Base-by-base conservation (phyloP, 2,797 vertebrate genomes). In the Anomalospiza imberbis region DNA sequence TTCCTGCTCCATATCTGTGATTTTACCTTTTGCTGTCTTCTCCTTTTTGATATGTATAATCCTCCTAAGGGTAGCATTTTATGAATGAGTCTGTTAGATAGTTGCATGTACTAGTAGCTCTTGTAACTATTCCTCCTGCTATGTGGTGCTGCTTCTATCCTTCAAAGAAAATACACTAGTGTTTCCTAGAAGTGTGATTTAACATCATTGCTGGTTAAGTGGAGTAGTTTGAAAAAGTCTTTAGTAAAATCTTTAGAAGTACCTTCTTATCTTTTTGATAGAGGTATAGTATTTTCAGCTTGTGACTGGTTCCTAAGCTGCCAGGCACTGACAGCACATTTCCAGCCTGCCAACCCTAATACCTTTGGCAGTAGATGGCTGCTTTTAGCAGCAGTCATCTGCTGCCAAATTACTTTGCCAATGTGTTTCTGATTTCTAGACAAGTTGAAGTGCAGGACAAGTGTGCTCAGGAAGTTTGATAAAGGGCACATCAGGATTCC, bases 361-460 rank as follows among this genome's bases (percentile, higher is more conserved):
- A 83, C 78, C 42, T 61, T 36, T 44, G 86, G 57, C 88, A 85
- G 67, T 76, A 38, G 55, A 62, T 16, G 20, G 40, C 78, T 85
- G 70, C 78, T 92, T 93, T 95, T 68, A 94, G 82, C 75, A 89
- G 45, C 63, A 53, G 48, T 45, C 50, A 19, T 71, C 75, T 85
- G 67, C 78, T 88, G 85, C 91, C 89, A 80, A 60, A 50, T 85
- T 50, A 34, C 42, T 62, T 80, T 89, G 68, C 71, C 78, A 53
- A 7, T 12, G 25, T 10, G 29, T 19, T 73, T 87, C 50, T 83
- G 53, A n/a, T 74, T 89, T 89, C 85, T 62, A 85, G 82, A 20
- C 68, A 77, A 62, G 57, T 44, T 83, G 75, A 67, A 89, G 84
- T 71, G 53, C 79, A 77, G 82, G 79, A 61, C 50, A 80, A 21